Evolutionary conservation across 2,113 vertebrate species (phyloP), one percentile per base, ranked within the genome.

Genomic region (Oceanodroma tethys): DNA sequence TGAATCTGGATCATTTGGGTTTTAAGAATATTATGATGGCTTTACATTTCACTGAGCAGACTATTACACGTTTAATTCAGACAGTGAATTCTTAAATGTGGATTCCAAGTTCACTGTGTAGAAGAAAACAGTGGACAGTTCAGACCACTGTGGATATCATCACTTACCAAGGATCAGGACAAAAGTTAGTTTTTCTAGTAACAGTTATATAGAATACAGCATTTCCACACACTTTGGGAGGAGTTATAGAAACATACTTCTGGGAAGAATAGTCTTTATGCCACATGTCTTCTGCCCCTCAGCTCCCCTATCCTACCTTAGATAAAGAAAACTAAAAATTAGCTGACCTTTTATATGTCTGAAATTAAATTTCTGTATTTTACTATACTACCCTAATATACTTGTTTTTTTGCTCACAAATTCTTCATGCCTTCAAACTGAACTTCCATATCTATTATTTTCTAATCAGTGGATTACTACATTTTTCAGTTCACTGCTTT

Each of bases 41-140:
- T 96, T 96, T 90, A 83, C 60, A 71, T 94, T 92, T 86, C 84
- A 88, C 90, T 90, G 72, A 97, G 74, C 68, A 90, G 94, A 83
- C 86, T 92, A 80, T 47, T 81, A 81, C 75, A 86, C 0, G 0
- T 78, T 83, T 59, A 90, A 92, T 92, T 90, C 42, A 59, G 88
- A 65, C 75, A 81, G 73, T 50, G 75, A 92, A 73, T 81, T 80
- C 58, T 95, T 88, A 65, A 68, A 83, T 3, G n/a, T 59, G 59
- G 42, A 86, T 88, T 88, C 50, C 36, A 42, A 36, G 36, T 62
- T 88, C 75, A 66, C 55, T 11, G 32, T 60, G 63, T 45, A 92
- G 63, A 80, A 79, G 90, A n/a, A 84, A 87, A 81, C 34, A 74
- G 56, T 52, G 78, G 79, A 58, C 53, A 70, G 19, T 38, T 88